Conservation (phyloP, 1,140 invertebrate genomes). For the Drosophila repleta region DNA sequence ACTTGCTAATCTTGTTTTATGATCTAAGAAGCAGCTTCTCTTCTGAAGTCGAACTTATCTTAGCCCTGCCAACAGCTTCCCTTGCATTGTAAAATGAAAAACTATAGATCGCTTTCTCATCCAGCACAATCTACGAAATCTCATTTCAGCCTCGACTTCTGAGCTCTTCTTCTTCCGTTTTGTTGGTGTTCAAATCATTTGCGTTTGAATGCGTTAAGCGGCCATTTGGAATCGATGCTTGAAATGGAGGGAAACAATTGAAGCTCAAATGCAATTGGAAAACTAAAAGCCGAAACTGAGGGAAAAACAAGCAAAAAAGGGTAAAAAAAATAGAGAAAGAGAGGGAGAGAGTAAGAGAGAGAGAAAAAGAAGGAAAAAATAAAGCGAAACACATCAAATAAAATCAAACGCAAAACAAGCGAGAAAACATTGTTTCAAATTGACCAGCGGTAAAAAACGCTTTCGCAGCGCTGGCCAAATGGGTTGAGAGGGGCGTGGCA, state of each 20-base stretch:
- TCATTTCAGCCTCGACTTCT: constrained; percentile 1
- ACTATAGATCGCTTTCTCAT: neutral
- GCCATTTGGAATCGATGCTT: constrained; percentile 14
- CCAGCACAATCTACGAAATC: neutral
- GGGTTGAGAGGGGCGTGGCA: constrained; percentile 44
- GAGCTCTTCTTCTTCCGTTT: neutral
- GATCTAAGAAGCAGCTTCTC: no score
- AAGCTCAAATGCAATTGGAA: constrained; percentile 56
- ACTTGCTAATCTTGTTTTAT: no score
- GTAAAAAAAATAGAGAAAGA: constrained; percentile 5
- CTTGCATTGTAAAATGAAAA: no score
- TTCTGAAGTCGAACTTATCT: no score
- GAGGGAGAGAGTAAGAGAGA: neutral
- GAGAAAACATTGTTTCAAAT: constrained; percentile 79
- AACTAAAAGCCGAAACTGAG: constrained; percentile 20
- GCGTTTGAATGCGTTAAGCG: constrained; percentile 53
- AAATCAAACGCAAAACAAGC: constrained; percentile 81
- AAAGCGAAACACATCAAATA: constrained; percentile 72
- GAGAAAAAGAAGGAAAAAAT: constrained; percentile 33
- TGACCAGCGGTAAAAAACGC: constrained; percentile 63
- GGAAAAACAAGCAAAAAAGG: constrained; percentile 37
- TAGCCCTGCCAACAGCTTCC: no score
- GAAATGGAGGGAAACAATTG: constrained; percentile 14
- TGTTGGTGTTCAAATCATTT: constrained; percentile 49
- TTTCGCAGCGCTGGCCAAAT: constrained; percentile 37